A percentile compares a stretch with the other conserved stretches of the same genome.
Evolutionary conservation across 2,113 vertebrate genomes (phyloP).

Genomic region (Muntiacus muntjak): DNA sequence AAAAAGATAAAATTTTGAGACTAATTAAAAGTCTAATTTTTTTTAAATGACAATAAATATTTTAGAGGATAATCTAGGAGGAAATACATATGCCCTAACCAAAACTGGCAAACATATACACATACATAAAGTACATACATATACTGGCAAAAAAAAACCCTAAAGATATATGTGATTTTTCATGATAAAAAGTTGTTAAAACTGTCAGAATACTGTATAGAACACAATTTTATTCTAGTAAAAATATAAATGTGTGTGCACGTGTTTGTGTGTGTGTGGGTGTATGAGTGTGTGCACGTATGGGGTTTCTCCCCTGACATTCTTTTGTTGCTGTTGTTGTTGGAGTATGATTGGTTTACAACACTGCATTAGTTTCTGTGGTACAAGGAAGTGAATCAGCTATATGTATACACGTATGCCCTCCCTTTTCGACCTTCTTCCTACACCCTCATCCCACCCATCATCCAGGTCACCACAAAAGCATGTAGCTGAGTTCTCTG

Average conservation of each 20-base stretch:
- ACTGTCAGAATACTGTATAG: not conserved
- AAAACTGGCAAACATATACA: not conserved
- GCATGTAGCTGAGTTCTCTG: not conserved
- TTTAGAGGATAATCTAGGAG: slow-evolving; percentile 1
- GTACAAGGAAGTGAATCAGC: not conserved
- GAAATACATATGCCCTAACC: not conserved
- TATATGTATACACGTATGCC: not conserved
- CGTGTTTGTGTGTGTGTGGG: too few relatives aligned
- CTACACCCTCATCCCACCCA: not conserved
- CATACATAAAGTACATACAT: not conserved
- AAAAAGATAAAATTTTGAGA: not conserved
- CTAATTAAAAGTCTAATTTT: not conserved
- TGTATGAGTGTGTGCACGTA: not conserved
- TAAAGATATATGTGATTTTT: not conserved
- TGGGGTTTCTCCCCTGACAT: not conserved
- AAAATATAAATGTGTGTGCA: not conserved
- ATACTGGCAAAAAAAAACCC: not conserved
- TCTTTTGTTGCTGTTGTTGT: not conserved
- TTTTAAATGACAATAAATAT: not conserved
- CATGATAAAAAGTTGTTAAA: not conserved
- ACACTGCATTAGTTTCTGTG: not conserved
- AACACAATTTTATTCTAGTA: not conserved
- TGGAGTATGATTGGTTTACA: not conserved
- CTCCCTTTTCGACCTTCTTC: not conserved
- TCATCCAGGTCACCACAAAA: not conserved